Percentiles rank a stretch among this genome's conserved stretches.
Evolutionary conservation across 2,888 invertebrate genomes (phyloP).

Genomic region (Plagiodera versicolora): DNA sequence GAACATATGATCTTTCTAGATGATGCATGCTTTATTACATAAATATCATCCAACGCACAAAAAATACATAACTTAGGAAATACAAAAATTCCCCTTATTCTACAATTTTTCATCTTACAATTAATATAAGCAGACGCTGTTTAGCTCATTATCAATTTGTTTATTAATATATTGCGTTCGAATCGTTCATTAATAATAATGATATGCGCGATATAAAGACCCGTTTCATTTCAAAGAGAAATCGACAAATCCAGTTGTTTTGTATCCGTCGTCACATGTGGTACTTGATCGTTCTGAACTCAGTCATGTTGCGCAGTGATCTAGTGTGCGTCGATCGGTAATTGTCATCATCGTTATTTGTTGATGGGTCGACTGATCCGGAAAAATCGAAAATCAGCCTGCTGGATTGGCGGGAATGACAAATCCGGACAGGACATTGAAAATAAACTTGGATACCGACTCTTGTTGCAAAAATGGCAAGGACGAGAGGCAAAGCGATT

Average conservation of each 20-base stretch:
- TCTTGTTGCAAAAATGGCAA: constrained; percentile 4
- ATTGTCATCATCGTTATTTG: too few species aligned
- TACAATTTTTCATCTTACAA: too few species aligned
- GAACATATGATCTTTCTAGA: too few species aligned
- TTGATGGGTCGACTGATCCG: not conserved
- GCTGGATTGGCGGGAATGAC: not conserved
- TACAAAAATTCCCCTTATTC: too few species aligned
- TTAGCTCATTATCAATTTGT: not conserved
- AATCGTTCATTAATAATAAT: not conserved
- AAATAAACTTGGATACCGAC: not conserved
- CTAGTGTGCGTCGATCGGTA: too few species aligned
- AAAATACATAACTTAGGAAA: too few species aligned
- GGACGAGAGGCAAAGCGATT: constrained; percentile 1
- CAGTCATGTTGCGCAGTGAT: too few species aligned
- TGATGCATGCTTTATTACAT: too few species aligned
- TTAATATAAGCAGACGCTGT: too few species aligned
- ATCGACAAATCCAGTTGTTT: not conserved
- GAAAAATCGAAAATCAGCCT: not conserved
- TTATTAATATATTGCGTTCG: not conserved
- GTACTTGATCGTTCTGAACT: too few species aligned
- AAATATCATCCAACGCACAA: too few species aligned
- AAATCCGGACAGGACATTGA: not conserved
- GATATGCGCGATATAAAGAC: not conserved
- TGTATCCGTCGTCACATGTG: not conserved
- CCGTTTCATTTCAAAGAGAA: not conserved